Base-by-base conservation (phyloP, 2,113 vertebrate species). In the Nycticryphes semicollaris region DNA sequence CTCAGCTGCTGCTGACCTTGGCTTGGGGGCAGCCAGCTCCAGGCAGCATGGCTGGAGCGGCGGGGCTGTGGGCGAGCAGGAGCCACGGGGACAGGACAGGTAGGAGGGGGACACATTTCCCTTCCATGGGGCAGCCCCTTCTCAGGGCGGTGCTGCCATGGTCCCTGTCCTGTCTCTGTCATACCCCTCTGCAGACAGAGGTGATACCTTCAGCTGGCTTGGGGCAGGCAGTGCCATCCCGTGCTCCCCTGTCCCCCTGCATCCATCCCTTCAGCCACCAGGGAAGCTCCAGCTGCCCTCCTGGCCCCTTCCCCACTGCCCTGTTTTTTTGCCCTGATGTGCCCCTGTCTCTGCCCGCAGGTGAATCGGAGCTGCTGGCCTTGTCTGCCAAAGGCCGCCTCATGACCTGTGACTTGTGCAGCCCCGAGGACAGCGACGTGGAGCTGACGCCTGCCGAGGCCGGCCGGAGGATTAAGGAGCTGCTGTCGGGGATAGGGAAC, bases 401-500 rank as follows among this genome's bases (percentile, higher is more conserved):
- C 31, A 97, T 99, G 97, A 96, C 81, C 69, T 98, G 99, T 22
- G 97, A 37, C 12, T 70, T 99, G 35, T 97, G 97, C 87, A 91
- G 86, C 56, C 78, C 90, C 0, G 94, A 97, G 43, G 95, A 90
- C 3, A 43, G 91, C 0, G 81, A 88, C 2, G 35, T 87, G 73
- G 84, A 51, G 68, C 87, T 96, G 45, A 91, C 97, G 0, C 69
- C 98, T 3, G 95, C 96, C 0, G 97, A 97, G 54, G 95, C 97
- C 2, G 98, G 98, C 17, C 98, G 97, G 48, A 98, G 97, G 72
- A 97, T 99, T 41, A 98, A 98, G 87, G 98, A 99, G 77, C 96
- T 99, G 47, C 97, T 99, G 1, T 98, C 98, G 0, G 98, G 98
- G 20, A 99, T 99, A 1, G 98, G 98, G 62, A 98, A 98, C 5